Base-by-base conservation (phyloP, 1,140 invertebrate species). In the Aphis gossypii region DNA sequence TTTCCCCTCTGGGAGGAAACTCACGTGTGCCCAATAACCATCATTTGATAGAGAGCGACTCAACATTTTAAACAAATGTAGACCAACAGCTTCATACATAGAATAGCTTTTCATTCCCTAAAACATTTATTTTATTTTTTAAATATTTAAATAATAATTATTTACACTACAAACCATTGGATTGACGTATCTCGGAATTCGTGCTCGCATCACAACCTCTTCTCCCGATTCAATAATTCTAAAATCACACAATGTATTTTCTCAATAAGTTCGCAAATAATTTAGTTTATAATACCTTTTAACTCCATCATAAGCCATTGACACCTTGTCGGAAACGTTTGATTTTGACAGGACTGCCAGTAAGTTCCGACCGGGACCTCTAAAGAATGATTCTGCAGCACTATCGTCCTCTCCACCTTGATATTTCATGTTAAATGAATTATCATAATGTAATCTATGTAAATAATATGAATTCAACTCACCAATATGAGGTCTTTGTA, bases 131-230 rank as follows among this genome's bases (percentile, higher is more conserved):
- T 88, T 88, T 87, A n/a, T 9, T 38, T 35, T 23, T 56, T 38
- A 21, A 51, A 38, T 51, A 23, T 30, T 48, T 87, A 38, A 54
- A 56, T 56, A 41, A 1, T 14, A 56, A 38, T 25, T 25, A 23
- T 89, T 38, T 25, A 56, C n/a, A 1, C 0, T 20, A 76, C 38
- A 76, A 76, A 95, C 94, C 96, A 96, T 90, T 30, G 96, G 96
- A 95, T 97, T 97, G 86, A 97, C 96, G 94, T 97, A 97, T 94
- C 97, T 95, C 0, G 97, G 97, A 87, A 98, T 95, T 82, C 97
- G 96, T 93, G 96, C 96, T 94, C 97, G 96, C 25, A 97, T 96
- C 82, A 96, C 95, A 83, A 97, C 96, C 94, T 97, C 96, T 95
- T 97, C 96, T 88, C 97, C 97, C 94, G 97, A 96, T 95, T 97